These are phyloP conservation scores for Neopipo cinnamomea DNA, from an alignment of 2,113 vertebrate species.

Conservation along the genomic window DNA sequence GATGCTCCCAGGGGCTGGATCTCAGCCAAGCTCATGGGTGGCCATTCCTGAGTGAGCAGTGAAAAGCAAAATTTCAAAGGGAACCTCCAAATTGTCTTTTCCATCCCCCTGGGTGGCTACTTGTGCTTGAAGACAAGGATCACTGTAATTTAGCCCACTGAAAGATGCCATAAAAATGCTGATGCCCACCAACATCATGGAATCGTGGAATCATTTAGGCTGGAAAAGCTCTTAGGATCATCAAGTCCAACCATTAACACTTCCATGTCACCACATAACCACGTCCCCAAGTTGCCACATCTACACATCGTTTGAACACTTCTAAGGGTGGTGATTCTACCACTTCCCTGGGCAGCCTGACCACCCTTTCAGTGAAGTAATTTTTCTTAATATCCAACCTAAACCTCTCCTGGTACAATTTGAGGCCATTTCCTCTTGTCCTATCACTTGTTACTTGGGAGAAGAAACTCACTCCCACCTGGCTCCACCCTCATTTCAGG, in stretches of 20 bases:
- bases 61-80: not conserved
- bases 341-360: not conserved
- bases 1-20: not conserved
- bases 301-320: not conserved
- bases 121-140: not conserved
- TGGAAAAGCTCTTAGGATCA: not conserved
- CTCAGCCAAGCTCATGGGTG: not conserved
- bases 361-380: not conserved
- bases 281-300: not conserved
- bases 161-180: not conserved
- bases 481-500: not conserved
- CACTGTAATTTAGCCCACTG: accelerated
- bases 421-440: not conserved
- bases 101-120: not conserved
- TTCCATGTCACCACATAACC: not conserved
- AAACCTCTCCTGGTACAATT: not conserved
- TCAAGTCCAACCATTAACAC: not conserved
- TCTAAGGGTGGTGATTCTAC: not conserved
- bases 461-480: not conserved
- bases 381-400: not conserved
- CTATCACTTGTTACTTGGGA: not conserved
- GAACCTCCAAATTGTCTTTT: not conserved
- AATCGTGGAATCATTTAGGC: not conserved
- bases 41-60: not conserved
- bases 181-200: not conserved